Percentiles rank a stretch among this genome's conserved stretches.
phyloP scores from a whole-genome alignment of 30 jellyfish, hydroid and myxozoan genomes.

The Calvadosia cruxmelitensis region DNA sequence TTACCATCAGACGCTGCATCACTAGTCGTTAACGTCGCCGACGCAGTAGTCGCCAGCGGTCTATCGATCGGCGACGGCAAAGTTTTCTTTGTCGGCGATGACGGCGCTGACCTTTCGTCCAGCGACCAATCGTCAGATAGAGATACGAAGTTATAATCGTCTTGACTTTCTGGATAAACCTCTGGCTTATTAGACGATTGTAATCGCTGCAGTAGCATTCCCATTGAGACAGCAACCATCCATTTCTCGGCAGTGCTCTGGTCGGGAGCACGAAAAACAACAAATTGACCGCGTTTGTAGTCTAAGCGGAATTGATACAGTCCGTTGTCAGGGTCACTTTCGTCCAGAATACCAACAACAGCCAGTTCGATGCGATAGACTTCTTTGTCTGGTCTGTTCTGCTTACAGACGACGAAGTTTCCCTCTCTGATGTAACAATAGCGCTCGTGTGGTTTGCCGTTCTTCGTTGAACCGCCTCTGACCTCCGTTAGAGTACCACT shows the following conservation, averaged over 20 bases:
- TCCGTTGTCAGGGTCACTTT: constrained; percentile 69
- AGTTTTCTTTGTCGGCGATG: constrained; percentile 25
- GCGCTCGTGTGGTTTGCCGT: constrained; percentile 49
- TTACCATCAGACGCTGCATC: background rate
- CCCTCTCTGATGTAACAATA: constrained; percentile 78
- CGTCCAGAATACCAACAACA: constrained; percentile 70
- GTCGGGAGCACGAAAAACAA: constrained; percentile 45
- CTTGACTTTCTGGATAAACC: background rate
- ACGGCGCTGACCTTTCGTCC: background rate
- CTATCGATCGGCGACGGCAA: background rate
- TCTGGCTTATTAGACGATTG: constrained; percentile 9
- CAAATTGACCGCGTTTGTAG: constrained; percentile 30
- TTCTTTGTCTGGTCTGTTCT: constrained; percentile 48
- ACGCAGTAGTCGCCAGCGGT: background rate
- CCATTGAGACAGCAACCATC: constrained; percentile 99
- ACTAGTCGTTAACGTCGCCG: background rate
- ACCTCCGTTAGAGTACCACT: constrained; percentile 20
- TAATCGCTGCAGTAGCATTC: constrained; percentile 70
- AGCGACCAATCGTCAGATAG: constrained; percentile 8
- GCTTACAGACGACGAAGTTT: constrained; percentile 53
- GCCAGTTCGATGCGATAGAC: constrained; percentile 60
- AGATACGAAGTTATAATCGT: background rate
- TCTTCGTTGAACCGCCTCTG: constrained; percentile 14
- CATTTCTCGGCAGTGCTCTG: constrained; percentile 72
- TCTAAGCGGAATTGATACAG: constrained; percentile 55